A percentile compares a stretch with the other conserved stretches of the same genome.
phyloP scores from a whole-genome alignment of 2,888 invertebrate genomes.

The Nephrotoma appendiculata region DNA sequence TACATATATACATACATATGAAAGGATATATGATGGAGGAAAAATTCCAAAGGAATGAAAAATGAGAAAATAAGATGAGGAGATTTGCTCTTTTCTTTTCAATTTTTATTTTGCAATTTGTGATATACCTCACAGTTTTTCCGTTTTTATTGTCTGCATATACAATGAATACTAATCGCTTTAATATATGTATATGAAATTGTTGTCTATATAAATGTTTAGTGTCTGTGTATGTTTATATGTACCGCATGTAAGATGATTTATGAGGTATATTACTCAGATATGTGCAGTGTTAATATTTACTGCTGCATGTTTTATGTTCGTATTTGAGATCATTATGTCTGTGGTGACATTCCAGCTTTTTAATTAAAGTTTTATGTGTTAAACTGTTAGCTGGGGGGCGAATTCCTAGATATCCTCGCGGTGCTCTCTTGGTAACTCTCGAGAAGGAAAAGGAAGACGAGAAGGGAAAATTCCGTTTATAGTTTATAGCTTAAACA shows the following conservation, averaged over 20 bases:
- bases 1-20: neutral
- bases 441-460: too few species aligned
- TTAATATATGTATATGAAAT: neutral
- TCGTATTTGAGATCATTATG: too few species aligned
- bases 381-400: too few species aligned
- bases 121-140: neutral
- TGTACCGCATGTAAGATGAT: neutral
- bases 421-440: too few species aligned
- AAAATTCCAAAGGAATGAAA: neutral
- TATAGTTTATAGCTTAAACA: too few species aligned
- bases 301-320: too few species aligned
- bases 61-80: neutral
- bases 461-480: too few species aligned
- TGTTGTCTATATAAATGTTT: neutral
- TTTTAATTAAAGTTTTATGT: too few species aligned
- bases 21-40: neutral
- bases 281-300: too few species aligned
- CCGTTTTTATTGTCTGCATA: neutral
- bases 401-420: too few species aligned
- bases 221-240: neutral
- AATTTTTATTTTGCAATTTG: neutral
- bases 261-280: neutral
- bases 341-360: too few species aligned
- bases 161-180: neutral
- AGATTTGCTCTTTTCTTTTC: neutral